phyloP scores from a whole-genome alignment of 2,113 vertebrate genomes.

The Scortum barcoo region DNA sequence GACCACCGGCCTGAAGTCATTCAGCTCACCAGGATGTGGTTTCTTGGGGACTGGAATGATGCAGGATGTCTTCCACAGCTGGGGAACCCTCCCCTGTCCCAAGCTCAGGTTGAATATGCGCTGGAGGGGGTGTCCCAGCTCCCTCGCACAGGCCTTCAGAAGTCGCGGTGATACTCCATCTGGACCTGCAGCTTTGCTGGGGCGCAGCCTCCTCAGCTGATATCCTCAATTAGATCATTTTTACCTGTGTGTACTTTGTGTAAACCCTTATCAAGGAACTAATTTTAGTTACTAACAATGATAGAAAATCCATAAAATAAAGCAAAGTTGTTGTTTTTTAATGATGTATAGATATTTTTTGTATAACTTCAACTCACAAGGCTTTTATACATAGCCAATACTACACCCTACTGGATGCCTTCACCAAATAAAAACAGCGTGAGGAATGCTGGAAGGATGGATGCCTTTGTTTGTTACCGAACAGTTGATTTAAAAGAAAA shows the following conservation, averaged over 20 bases:
- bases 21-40: too few relatives aligned
- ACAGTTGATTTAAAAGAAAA: slow-evolving; percentile 37
- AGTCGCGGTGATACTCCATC: too few relatives aligned
- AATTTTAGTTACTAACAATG: neutral
- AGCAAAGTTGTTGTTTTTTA: neutral
- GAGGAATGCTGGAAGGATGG: slow-evolving; percentile 39
- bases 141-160: too few relatives aligned
- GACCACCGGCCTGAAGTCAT: too few relatives aligned
- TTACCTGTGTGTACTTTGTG: neutral
- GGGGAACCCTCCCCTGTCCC: too few relatives aligned
- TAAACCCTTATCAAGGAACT: neutral
- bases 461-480: slow-evolving; percentile 41
- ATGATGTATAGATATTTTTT: neutral
- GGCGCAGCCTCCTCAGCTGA: too few relatives aligned
- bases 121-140: too few relatives aligned
- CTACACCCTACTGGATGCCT: neutral
- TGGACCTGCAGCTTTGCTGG: too few relatives aligned
- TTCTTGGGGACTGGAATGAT: too few relatives aligned
- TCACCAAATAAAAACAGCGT: slow-evolving; percentile 19
- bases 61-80: too few relatives aligned
- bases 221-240: neutral
- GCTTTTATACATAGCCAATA: neutral
- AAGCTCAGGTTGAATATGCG: too few relatives aligned
- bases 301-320: too few relatives aligned
- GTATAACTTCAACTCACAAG: neutral